Conservation (phyloP, 2,113 vertebrate species). For the Stegostoma tigrinum region DNA sequence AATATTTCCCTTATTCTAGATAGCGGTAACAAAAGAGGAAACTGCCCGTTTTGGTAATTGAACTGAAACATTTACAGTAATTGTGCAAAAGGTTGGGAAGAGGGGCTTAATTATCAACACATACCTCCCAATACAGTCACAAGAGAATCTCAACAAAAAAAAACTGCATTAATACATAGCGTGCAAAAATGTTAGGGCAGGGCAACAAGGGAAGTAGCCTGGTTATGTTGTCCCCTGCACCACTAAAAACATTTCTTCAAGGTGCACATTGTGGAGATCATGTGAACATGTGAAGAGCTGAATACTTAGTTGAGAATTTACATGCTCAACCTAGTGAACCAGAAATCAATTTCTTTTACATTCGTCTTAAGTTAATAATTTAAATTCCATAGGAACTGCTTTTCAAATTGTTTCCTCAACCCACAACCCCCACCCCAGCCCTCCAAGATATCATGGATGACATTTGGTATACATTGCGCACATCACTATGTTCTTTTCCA, state of each 20-base stretch:
- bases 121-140: no score
- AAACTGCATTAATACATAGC: no score
- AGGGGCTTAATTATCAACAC: no score
- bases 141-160: no score
- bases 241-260: neutral
- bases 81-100: no score
- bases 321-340: neutral
- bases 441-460: neutral
- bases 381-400: neutral
- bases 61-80: no score
- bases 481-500: neutral
- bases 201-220: neutral
- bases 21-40: no score
- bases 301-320: neutral
- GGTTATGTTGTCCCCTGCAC: neutral
- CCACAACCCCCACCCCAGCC: neutral
- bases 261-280: neutral
- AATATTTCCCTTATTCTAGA: no score
- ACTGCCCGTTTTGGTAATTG: no score
- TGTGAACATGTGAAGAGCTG: neutral
- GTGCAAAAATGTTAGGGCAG: no score
- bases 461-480: neutral
- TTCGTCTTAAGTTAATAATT: neutral
- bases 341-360: neutral
- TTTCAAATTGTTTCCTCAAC: neutral